Percentiles rank a stretch among this genome's conserved stretches.
These are phyloP conservation scores for Heteromurus nitidus DNA, from an alignment of 2,888 invertebrate genomes.

Conservation along the genomic window DNA sequence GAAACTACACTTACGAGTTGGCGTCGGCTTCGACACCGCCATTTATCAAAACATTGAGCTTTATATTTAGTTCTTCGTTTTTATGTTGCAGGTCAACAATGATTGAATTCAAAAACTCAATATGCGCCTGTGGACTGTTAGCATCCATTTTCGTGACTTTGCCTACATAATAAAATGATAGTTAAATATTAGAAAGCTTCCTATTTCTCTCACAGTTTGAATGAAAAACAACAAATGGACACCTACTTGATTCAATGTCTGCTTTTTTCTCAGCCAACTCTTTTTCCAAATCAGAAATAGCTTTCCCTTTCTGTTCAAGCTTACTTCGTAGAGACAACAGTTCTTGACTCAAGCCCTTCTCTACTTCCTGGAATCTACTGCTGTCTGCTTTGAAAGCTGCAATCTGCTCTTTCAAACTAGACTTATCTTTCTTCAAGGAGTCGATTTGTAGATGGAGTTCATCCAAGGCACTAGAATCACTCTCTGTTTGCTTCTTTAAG, in stretches of 20 bases:
- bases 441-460: conserved; percentile 32
- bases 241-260: conserved; percentile 77
- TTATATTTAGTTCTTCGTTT: conserved; percentile 87
- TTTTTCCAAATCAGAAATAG: conserved; percentile 62
- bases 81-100: conserved; percentile 97
- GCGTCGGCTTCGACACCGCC: conserved; percentile 50
- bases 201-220: no score
- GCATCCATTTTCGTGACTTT: conserved; percentile 41
- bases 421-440: conserved; percentile 44
- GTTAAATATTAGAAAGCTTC: no score
- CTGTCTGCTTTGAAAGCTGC: conserved; percentile 22
- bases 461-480: conserved; percentile 52
- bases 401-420: conserved; percentile 38
- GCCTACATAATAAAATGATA: no score
- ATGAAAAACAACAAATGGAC: neutral
- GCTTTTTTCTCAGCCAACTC: conserved; percentile 80
- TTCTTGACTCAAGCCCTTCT: conserved; percentile 50
- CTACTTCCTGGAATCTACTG: conserved; percentile 50
- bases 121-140: conserved; percentile 68
- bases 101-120: conserved; percentile 95
- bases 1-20: conserved; percentile 53
- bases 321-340: conserved; percentile 31
- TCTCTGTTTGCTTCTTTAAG: conserved; percentile 40
- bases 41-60: conserved; percentile 79
- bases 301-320: conserved; percentile 37